phyloP scores from a whole-genome alignment of 2,888 invertebrate species.

The Linnaemya vulpina region DNA sequence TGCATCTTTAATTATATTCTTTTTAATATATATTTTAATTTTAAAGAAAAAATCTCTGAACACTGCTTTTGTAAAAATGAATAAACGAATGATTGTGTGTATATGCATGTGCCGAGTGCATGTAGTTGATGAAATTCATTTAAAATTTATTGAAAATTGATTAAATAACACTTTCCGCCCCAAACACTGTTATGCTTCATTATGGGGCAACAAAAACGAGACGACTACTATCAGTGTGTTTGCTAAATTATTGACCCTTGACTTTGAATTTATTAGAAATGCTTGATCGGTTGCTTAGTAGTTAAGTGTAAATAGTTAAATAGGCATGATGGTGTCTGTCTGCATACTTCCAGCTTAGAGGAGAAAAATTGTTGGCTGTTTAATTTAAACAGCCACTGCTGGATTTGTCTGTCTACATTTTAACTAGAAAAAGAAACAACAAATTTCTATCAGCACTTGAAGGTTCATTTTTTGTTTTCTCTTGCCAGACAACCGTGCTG shows the following conservation, averaged over 20 bases:
- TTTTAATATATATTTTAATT: not conserved
- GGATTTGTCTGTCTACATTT: slow-evolving; percentile 32
- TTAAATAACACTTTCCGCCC: slow-evolving; percentile 70
- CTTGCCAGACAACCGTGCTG: slow-evolving; percentile 8
- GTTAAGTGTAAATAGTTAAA: slow-evolving; percentile 38
- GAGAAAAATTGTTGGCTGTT: slow-evolving; percentile 65
- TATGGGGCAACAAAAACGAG: slow-evolving; percentile 11
- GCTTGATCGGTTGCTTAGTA: slow-evolving; percentile 54
- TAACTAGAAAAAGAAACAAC: slow-evolving; percentile 41
- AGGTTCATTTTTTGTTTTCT: slow-evolving; percentile 17
- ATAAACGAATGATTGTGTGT: not conserved
- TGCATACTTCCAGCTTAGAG: slow-evolving; percentile 25
- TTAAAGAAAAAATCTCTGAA: not conserved
- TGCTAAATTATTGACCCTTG: slow-evolving; percentile 68
- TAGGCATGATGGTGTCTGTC: slow-evolving; percentile 41
- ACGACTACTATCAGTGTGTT: slow-evolving; percentile 16
- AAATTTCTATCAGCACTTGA: slow-evolving; percentile 67
- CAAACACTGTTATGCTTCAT: slow-evolving; percentile 67
- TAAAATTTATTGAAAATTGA: slow-evolving; percentile 69
- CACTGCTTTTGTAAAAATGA: not conserved
- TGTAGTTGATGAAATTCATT: slow-evolving; percentile 21
- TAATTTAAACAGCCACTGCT: slow-evolving; percentile 69
- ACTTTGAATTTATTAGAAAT: slow-evolving; percentile 69
- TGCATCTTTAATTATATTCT: slow-evolving; percentile 29
- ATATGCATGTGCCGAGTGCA: not conserved